Evolutionary conservation across 1,140 invertebrate species (phyloP), one percentile per base, ranked within the genome.

Genomic region (Sarcophaga peregrina): DNA sequence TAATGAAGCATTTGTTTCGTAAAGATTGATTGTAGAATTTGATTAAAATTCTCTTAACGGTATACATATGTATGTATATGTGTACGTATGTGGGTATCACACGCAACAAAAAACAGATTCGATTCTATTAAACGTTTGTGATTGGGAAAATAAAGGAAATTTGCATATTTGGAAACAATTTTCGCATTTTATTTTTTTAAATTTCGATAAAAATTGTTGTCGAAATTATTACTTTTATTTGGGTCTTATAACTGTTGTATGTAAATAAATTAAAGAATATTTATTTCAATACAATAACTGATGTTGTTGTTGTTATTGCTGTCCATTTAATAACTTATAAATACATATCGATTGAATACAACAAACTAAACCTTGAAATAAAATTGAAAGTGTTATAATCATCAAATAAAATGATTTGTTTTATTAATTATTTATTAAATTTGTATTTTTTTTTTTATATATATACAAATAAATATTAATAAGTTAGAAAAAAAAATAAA

Each of bases 381-480:
- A 68, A 78, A 78, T 78, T 78, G 75, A 78, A 78, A 78, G 75
- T 78, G 75, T 78, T 20, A 78, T n/a, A 78, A 50, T 78, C 75
- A 78, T 78, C 20, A 20, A 78, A 20, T 50, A 50, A 78, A 78
- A 78, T 78, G 62, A 68, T n/a, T 68, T 25, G 62, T 20, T 5
- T 25, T 7, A 37, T 37, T 37, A 37, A 37, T 37, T 37, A 2
- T 37, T 1, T 37, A 37, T 37, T 17, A 15, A 68, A 68, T 1
- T 15, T 17, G 8, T 25, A 9, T n/a, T 25, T 72, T 72, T 72
- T 7, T n/a, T n/a, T n/a, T n/a, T n/a, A n/a, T n/a, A n/a, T n/a
- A n/a, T n/a, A n/a, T 20, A 25, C 20, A 7, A 10, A 62, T 15
- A 8, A 72, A 72, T 72, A 0, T 72, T 25, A 20, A 72, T 25